phyloP scores from a whole-genome alignment of 1,140 invertebrate genomes.

The Drosophila truncata region DNA sequence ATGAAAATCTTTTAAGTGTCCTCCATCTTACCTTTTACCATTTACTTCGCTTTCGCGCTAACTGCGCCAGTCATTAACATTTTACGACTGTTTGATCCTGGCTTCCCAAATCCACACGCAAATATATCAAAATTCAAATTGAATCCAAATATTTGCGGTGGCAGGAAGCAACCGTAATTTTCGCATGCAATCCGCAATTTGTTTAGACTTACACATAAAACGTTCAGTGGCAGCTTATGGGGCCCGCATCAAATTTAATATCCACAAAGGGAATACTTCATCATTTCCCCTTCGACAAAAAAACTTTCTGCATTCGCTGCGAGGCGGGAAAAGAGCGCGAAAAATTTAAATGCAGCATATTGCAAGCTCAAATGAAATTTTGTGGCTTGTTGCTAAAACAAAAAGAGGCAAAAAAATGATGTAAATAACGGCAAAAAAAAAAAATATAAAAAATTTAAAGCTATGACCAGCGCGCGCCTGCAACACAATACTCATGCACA shows the following conservation, averaged over 20 bases:
- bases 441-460: slow-evolving; percentile 28
- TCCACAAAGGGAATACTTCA: slow-evolving; percentile 29
- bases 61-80: slow-evolving; percentile 73
- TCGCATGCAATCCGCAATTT: slow-evolving; percentile 59
- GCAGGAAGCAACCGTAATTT: slow-evolving; percentile 23
- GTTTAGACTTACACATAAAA: slow-evolving; percentile 62
- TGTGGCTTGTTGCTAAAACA: slow-evolving; percentile 71
- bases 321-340: slow-evolving; percentile 9
- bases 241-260: slow-evolving; percentile 65
- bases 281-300: slow-evolving; percentile 21
- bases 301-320: slow-evolving; percentile 40
- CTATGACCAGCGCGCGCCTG: slow-evolving; percentile 34
- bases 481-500: slow-evolving; percentile 49
- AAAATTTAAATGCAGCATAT: slow-evolving; percentile 77
- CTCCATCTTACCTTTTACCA: slow-evolving; percentile 1
- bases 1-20: slow-evolving; percentile 32
- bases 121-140: slow-evolving; percentile 61
- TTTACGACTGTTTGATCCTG: slow-evolving; percentile 58
- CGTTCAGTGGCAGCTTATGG: slow-evolving; percentile 17
- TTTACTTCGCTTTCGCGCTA: slow-evolving; percentile 58
- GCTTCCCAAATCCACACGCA: slow-evolving; percentile 10
- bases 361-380: slow-evolving; percentile 81
- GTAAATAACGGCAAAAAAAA: slow-evolving; percentile 14
- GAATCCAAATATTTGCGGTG: slow-evolving; percentile 73
- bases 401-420: slow-evolving; percentile 27